Evolutionary conservation across 2,797 vertebrate genomes (phyloP), one percentile per base, ranked within the genome.

Genomic region (Dryobates pubescens): DNA sequence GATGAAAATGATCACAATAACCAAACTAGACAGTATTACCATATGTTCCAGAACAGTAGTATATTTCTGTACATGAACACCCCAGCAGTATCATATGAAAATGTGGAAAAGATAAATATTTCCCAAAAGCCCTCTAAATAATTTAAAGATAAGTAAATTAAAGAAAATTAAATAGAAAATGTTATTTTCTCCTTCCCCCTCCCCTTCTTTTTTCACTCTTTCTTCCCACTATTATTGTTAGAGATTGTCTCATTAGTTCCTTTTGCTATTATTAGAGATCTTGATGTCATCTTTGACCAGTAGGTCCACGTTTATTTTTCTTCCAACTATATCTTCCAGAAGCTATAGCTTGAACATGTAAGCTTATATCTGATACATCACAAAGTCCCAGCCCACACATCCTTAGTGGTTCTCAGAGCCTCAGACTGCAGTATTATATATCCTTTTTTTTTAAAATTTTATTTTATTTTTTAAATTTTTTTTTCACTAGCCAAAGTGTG

Each of bases 1-100:
- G 75, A 91, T 2, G 2, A 65, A 94, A 93, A 83, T 51, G 27
- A 88, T 82, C 62, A 77, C 92, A 94, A 83, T 68, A 92, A 87
- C 80, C 83, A 93, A 96, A 72, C 32, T 68, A 93, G 82, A 82
- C 43, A 91, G 34, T 58, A 34, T 30, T 74, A 81, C 94, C 92
- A 93, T 96, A 96, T 96, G 96, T 67, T 96, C 54, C 56, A 91
- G 75, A 71, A 74, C 12, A 90, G 88, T 76, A 94, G 64, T n/a
- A 86, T 70, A 86, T 92, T 81, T 86, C 17, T 85, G 77, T 86
- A 88, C 65, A 71, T 94, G 95, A 95, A 93, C 71, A 77, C 49
- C n/a, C 59, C 57, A 96, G 89, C 81, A 86, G 75, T 84, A 81
- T 51, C 32, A 32, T 24, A 72, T 74, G 75, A 81, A 94, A 91